These are phyloP conservation scores for Dasypus novemcinctus DNA, from an alignment of 2,113 vertebrate genomes.

Conservation along the genomic window DNA sequence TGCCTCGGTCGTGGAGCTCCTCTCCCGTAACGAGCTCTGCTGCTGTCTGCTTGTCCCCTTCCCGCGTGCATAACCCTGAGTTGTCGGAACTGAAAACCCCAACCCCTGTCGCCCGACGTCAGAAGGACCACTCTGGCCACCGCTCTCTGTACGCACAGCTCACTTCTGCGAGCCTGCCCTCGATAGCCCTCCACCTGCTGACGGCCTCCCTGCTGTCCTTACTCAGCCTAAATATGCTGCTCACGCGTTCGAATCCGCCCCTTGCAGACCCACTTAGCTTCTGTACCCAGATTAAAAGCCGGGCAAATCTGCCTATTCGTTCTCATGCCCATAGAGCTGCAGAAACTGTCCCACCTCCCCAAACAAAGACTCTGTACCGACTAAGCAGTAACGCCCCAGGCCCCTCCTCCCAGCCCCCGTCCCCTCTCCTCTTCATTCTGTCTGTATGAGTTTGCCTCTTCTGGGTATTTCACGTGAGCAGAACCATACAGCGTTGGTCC, in stretches of 20 bases:
- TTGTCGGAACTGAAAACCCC: not conserved
- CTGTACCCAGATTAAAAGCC: not conserved
- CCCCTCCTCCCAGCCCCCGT: no score
- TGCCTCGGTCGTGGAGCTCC: not conserved
- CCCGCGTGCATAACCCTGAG: not conserved
- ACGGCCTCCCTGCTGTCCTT: not conserved
- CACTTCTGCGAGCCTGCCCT: not conserved
- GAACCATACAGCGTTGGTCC: no score
- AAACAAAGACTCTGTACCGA: no score
- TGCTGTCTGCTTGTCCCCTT: fast-evolving
- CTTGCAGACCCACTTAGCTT: no score
- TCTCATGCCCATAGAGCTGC: not conserved
- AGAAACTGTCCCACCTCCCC: not conserved
- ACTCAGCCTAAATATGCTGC: not conserved
- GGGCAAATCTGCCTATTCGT: not conserved
- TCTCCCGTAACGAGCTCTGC: not conserved
- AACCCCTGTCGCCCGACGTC: no score
- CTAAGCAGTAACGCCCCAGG: no score
- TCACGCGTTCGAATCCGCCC: no score
- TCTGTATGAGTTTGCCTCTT: no score
- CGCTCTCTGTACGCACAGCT: not conserved
- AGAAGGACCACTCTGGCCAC: not conserved
- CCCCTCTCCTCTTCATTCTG: no score
- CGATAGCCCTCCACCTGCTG: not conserved
- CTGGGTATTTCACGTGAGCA: no score